phyloP scores from a whole-genome alignment of 2,888 invertebrate genomes.

The Anaspis maculata region DNA sequence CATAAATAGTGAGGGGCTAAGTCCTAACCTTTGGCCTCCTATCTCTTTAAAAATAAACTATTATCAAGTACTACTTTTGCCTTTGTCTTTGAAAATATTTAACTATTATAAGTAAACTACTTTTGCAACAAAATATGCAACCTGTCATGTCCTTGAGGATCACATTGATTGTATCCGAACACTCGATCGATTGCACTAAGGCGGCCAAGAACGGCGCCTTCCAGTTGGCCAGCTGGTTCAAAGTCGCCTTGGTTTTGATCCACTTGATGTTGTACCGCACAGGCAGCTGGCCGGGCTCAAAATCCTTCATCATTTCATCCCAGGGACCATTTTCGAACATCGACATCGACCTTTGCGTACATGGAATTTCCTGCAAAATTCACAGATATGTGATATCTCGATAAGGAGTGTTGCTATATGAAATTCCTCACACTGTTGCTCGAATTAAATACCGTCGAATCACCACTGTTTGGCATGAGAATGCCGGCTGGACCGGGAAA shows the following conservation, averaged over 20 bases:
- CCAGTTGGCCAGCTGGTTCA: constrained; percentile 19
- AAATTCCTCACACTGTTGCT: not conserved
- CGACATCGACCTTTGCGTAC: constrained; percentile 18
- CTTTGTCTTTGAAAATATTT: too few relatives aligned
- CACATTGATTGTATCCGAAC: too few relatives aligned
- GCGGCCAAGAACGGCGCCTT: constrained; percentile 26
- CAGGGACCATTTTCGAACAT: constrained; percentile 16
- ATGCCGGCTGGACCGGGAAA: constrained; percentile 15
- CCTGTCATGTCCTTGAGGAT: too few relatives aligned
- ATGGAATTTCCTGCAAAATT: constrained; percentile 13
- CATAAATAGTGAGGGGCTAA: too few relatives aligned
- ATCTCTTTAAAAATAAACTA: too few relatives aligned
- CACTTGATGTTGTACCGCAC: constrained; percentile 24
- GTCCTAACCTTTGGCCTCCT: too few relatives aligned
- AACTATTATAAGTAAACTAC: too few relatives aligned
- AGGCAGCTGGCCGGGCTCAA: constrained; percentile 10
- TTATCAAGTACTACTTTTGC: too few relatives aligned
- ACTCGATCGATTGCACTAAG: constrained; percentile 20
- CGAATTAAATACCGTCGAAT: not conserved
- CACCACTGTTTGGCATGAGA: not conserved
- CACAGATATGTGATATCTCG: not conserved
- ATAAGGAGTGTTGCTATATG: not conserved
- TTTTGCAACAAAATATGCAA: too few relatives aligned
- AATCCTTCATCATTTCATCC: constrained; percentile 18
- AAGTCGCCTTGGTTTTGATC: constrained; percentile 16